phyloP scores from a whole-genome alignment of 2,113 vertebrate genomes.

The Poecilia latipinna region DNA sequence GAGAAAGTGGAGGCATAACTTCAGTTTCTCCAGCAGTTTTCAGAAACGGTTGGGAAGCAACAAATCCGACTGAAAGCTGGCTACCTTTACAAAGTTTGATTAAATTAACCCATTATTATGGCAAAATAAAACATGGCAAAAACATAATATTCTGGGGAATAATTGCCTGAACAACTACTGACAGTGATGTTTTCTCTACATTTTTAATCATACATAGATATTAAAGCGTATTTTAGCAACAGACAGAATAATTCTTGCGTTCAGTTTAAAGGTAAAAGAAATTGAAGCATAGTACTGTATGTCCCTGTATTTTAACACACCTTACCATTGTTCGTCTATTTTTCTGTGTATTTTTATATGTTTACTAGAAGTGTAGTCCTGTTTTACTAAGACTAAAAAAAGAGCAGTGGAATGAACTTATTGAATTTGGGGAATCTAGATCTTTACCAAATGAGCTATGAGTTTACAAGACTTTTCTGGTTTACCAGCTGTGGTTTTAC shows the following conservation, averaged over 20 bases:
- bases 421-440: background rate
- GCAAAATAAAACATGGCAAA: background rate
- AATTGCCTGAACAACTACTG: background rate
- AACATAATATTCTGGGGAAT: background rate
- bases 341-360: background rate
- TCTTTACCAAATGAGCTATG: too few species aligned
- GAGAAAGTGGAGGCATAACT: background rate
- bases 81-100: background rate
- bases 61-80: background rate
- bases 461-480: too few species aligned
- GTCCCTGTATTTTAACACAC: too few species aligned
- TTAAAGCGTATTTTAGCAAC: too few species aligned
- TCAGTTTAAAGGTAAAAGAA: too few species aligned
- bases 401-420: background rate
- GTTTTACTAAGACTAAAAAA: background rate
- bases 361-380: background rate
- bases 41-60: background rate
- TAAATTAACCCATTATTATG: background rate
- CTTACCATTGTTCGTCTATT: background rate
- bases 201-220: too few species aligned
- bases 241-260: too few species aligned
- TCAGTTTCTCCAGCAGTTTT: background rate
- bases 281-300: too few species aligned
- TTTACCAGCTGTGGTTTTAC: too few species aligned
- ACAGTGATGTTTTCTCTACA: background rate